Conservation (phyloP, 1,140 invertebrate species). For the Zaprionus taronus region DNA sequence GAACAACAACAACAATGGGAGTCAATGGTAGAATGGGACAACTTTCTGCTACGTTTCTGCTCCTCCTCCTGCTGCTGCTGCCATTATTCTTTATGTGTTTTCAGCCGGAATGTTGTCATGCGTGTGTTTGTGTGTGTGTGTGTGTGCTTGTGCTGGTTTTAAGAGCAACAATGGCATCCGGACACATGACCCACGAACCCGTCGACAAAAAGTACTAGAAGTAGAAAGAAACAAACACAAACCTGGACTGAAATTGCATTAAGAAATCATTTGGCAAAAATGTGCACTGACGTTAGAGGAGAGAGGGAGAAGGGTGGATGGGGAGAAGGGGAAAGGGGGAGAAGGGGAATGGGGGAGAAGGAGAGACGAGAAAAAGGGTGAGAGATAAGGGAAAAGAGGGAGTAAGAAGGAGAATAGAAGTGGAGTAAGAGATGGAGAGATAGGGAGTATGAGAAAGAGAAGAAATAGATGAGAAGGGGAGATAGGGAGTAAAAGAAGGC, state of each 20-base stretch:
- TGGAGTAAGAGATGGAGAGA: too few species aligned
- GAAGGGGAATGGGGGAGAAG: too few species aligned
- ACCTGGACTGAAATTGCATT: slow-evolving; percentile 66
- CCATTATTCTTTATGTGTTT: slow-evolving; percentile 74
- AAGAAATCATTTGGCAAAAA: slow-evolving; percentile 75
- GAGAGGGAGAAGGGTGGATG: too few species aligned
- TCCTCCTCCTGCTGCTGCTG: not conserved
- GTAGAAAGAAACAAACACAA: slow-evolving; percentile 16
- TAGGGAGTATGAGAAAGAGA: too few species aligned
- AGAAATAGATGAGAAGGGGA: too few species aligned
- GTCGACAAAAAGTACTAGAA: slow-evolving; percentile 19
- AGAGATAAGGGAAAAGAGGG: too few species aligned
- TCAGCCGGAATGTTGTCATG: slow-evolving; percentile 38
- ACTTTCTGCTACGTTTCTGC: slow-evolving; percentile 23
- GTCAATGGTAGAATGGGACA: slow-evolving; percentile 5
- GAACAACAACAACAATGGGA: not conserved
- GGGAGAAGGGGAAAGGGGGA: not conserved
- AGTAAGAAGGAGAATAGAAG: too few species aligned
- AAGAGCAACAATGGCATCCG: slow-evolving; percentile 59
- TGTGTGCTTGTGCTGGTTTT: slow-evolving; percentile 37
- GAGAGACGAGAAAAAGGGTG: not conserved
- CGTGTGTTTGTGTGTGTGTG: not conserved
- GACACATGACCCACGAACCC: slow-evolving; percentile 29
- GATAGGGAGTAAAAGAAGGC: too few species aligned
- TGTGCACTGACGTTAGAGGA: slow-evolving; percentile 19